A percentile compares a stretch with the other conserved stretches of the same genome.
Evolutionary conservation across 1,140 invertebrate species (phyloP).

Genomic region (Trialeurodes vaporariorum): DNA sequence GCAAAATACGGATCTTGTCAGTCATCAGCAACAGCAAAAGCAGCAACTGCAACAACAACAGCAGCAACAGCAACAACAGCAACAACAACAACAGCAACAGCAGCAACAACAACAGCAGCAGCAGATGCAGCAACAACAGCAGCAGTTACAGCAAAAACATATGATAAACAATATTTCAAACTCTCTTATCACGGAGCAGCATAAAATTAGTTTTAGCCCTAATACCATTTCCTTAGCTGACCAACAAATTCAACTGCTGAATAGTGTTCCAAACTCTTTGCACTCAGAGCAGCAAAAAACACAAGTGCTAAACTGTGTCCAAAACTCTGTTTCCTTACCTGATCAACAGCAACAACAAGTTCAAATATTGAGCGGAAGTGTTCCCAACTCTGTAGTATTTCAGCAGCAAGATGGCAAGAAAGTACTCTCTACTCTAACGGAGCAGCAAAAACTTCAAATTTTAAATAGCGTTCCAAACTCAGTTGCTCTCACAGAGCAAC

Average conservation of each 20-base stretch:
- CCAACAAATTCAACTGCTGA: not conserved
- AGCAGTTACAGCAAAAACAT: not conserved
- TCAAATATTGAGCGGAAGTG: not conserved
- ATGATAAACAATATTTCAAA: not conserved
- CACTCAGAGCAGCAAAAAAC: not conserved
- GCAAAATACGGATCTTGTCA: no score
- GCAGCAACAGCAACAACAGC: not conserved
- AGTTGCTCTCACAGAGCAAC: not conserved
- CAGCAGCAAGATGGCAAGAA: not conserved
- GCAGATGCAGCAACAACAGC: not conserved
- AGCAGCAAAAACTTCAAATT: constrained; percentile 9
- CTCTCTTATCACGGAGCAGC: not conserved
- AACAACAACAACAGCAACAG: not conserved
- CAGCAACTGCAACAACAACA: constrained; percentile 1
- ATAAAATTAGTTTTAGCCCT: not conserved
- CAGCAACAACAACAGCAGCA: not conserved
- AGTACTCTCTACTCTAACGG: not conserved
- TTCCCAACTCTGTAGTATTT: not conserved
- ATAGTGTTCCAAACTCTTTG: not conserved
- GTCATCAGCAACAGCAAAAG: constrained; percentile 9
- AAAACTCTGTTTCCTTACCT: not conserved
- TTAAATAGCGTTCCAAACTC: constrained; percentile 13
- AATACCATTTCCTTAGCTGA: not conserved
- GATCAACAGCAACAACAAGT: constrained; percentile 2
- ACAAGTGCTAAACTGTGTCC: not conserved